Evolutionary conservation across 2,113 vertebrate genomes (phyloP).

Genomic region (Etheostoma cragini): DNA sequence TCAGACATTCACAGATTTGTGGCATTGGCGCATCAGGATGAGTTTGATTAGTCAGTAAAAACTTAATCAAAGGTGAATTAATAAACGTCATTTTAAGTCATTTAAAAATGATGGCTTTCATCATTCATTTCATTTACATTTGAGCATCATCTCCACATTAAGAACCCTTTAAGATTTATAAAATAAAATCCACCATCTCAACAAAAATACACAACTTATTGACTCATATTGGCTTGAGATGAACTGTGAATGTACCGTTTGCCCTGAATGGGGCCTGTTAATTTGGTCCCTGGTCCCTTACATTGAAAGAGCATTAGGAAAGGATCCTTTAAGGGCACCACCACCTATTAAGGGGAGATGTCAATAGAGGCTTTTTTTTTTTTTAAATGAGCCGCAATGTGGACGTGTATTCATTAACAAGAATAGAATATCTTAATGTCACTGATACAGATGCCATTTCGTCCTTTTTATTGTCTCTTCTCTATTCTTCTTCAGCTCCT

Average conservation of each 20-base stretch:
- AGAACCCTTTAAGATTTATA: too few relatives aligned
- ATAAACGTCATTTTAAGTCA: too few relatives aligned
- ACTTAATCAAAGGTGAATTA: too few relatives aligned
- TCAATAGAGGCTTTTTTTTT: slow-evolving; percentile 21
- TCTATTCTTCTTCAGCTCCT: background rate
- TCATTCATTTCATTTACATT: too few relatives aligned
- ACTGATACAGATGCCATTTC: slow-evolving; percentile 3
- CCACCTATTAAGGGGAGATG: background rate
- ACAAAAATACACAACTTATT: background rate
- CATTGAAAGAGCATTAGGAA: background rate
- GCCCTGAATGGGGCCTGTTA: background rate
- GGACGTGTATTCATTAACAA: background rate
- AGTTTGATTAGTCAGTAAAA: too few relatives aligned
- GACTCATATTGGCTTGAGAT: background rate
- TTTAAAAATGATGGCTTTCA: too few relatives aligned
- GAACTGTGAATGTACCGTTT: background rate
- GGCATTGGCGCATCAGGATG: too few relatives aligned
- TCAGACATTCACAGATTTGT: too few relatives aligned
- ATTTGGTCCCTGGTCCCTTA: background rate
- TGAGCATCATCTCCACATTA: too few relatives aligned
- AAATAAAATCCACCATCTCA: background rate
- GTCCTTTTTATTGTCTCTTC: background rate
- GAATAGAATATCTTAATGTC: background rate
- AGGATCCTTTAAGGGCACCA: background rate
- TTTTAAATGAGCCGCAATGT: slow-evolving; percentile 10